Evolutionary conservation across 2,797 vertebrate species (phyloP), one percentile per base, ranked within the genome.

Genomic region (Spondyliosoma cantharus): DNA sequence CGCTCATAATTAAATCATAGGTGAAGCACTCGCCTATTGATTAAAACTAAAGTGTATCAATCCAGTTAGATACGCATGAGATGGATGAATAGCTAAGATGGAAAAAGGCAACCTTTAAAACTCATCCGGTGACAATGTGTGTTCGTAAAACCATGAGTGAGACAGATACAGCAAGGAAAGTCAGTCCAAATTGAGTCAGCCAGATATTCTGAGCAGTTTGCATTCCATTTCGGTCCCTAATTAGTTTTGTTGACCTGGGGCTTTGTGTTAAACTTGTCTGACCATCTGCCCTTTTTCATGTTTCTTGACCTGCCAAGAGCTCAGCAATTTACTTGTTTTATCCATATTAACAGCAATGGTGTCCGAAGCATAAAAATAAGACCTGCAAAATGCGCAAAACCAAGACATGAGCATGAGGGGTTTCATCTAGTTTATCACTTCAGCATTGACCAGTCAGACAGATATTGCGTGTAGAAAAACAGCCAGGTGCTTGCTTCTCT

Each of bases 401-500:
- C 52, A 32, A 22, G 17, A 22, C 4, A 3, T 49, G 22, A 71
- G 50, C 43, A 13, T 25, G 57, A 37, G 22, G 14, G 11, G 7
- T 59, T 61, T 37, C 22, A 20, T 60, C 48, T 60, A 43, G 2
- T 24, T 52, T 48, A 32, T 7, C 46, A 17, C 25, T 83, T 64
- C 20, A 50, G 65, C 5, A 27, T 1, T n/a, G 25, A 52, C 17
- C 15, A 43, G 15, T 15, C 52, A 68, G 64, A 63, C 6, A 9
- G 9, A 72, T 67, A 45, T 65, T 43, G 3, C 24, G n/a, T 37
- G 24, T 1, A 22, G 5, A 27, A 29, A 70, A 66, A 25, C 11
- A 3, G 14, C 9, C 43, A 59, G 54, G n/a, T 66, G 68, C 58
- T 54, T 66, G 68, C 58, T 58, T 65, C 22, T 52, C 54, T 17